Evolutionary conservation across 1,140 invertebrate genomes (phyloP), one percentile per base, ranked within the genome.

Genomic region (Sipha flava): DNA sequence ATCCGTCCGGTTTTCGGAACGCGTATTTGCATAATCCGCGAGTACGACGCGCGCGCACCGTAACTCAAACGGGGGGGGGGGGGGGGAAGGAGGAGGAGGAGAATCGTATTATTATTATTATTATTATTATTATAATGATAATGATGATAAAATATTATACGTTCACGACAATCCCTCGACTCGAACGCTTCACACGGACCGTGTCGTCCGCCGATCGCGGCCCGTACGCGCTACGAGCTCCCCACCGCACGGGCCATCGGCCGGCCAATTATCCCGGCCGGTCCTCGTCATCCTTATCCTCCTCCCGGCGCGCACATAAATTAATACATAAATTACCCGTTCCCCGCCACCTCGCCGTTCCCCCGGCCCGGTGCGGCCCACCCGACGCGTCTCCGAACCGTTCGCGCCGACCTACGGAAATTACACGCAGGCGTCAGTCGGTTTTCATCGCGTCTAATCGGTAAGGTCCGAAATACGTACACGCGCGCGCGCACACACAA

Each of bases 361-460:
- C 62, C 26, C 12, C 54, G 2, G 23, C 23, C 26, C n/a, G n/a
- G n/a, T n/a, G 3, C 14, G 12, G 23, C 6, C 26, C 12, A 9
- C 12, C 14, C 54, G 14, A 1, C 26, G 21, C 54, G 14, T 26
- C 54, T 26, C 23, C 54, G 18, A 26, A 59, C 16, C 54, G 21
- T 23, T 59, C 54, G 7, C 31, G n/a, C 34, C 68, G 45, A 49
- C 70, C 34, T 73, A 52, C 47, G 29, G 47, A 73, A 73, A 73
- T 73, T 37, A 52, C 70, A 34, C 26, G 62, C 62, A 31, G 21
- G 66, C 40, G 37, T 73, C 70, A 54, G 70, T 73, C 10, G 70
- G 70, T 73, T 73, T 73, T 73, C 70, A 73, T 52, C 70, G 54
- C 70, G 70, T 73, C 70, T 73, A 73, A 73, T 73, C 70, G 70